phyloP scores from a whole-genome alignment of 2,888 invertebrate genomes.

The Volucella inanis region DNA sequence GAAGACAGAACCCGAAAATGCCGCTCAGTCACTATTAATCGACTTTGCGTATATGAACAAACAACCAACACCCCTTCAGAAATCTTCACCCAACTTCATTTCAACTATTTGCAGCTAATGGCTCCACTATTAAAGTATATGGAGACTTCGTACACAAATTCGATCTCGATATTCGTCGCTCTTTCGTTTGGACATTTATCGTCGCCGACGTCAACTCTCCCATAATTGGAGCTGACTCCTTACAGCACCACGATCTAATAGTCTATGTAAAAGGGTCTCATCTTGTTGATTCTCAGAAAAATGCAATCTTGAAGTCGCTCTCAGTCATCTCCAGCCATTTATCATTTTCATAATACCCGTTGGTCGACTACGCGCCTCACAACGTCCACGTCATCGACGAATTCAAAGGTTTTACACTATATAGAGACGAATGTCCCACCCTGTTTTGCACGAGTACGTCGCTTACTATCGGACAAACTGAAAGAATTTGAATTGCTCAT shows the following conservation, averaged over 20 bases:
- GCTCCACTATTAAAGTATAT: background rate
- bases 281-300: background rate
- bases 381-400: background rate
- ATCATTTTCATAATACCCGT: background rate
- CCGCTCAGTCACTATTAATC: background rate
- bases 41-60: constrained; percentile 8
- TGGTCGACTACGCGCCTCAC: background rate
- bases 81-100: background rate
- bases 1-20: too few relatives aligned
- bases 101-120: background rate
- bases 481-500: constrained; percentile 1
- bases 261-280: background rate
- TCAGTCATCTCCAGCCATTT: background rate
- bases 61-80: background rate
- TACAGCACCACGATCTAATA: too few relatives aligned
- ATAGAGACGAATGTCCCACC: constrained; percentile 6
- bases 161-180: too few relatives aligned
- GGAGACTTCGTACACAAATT: constrained; percentile 1
- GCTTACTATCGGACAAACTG: constrained; percentile 9
- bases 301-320: background rate
- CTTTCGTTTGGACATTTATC: background rate
- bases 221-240: too few relatives aligned
- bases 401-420: background rate
- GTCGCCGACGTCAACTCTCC: background rate
- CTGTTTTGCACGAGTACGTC: constrained; percentile 4